phyloP scores from a whole-genome alignment of 2,113 vertebrate species.

The Cynocephalus volans region DNA sequence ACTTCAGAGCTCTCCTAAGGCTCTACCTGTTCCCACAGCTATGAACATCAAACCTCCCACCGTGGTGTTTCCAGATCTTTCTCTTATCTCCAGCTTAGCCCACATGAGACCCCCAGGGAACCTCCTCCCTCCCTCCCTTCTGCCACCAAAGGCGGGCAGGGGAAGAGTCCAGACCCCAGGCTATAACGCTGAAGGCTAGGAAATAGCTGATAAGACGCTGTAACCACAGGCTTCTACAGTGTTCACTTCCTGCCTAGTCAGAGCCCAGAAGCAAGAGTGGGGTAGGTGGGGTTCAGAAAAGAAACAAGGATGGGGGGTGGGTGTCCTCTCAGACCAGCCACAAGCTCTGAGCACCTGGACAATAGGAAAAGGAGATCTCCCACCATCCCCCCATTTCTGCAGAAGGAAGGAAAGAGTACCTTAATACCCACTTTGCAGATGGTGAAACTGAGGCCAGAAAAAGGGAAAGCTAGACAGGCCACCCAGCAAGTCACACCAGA shows the following conservation, averaged over 20 bases:
- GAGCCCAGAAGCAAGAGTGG: neutral
- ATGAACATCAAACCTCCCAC: neutral
- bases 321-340: neutral
- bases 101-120: neutral
- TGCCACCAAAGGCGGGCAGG: neutral
- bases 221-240: neutral
- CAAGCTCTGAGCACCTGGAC: neutral
- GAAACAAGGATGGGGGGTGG: neutral
- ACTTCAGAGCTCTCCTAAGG: neutral
- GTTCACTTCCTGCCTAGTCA: conserved; percentile 43
- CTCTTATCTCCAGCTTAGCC: neutral
- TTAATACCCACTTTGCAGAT: neutral
- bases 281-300: neutral
- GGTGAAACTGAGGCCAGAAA: conserved; percentile 13
- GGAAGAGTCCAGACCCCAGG: neutral
- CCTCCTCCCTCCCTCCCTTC: neutral
- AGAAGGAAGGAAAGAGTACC: neutral
- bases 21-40: too few relatives aligned
- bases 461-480: neutral
- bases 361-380: neutral
- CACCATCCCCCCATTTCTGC: neutral
- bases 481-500: neutral
- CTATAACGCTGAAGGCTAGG: neutral
- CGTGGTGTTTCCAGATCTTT: neutral
- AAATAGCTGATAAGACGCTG: conserved; percentile 9